Conservation (phyloP, 64 coral and sea anemone genomes). For the Porites australiensis region DNA sequence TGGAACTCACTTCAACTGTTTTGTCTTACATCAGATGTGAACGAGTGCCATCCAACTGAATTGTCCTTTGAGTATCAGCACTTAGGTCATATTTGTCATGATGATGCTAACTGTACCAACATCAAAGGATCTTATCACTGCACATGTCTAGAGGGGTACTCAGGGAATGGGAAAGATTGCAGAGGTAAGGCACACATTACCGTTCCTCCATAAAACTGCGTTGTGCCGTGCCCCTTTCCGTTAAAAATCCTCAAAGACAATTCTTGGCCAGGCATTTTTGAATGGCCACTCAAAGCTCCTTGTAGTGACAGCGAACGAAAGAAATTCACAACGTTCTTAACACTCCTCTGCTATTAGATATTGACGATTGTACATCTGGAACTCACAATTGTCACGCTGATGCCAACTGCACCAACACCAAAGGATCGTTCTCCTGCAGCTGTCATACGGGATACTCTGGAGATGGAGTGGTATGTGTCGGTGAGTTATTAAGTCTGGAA, state of each 20-base stretch:
- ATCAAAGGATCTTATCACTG: slow-evolving; percentile 62
- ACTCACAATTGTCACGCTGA: slow-evolving; percentile 57
- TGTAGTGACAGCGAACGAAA: too few species aligned
- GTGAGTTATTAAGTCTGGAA: slow-evolving; percentile 30
- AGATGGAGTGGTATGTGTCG: slow-evolving; percentile 51
- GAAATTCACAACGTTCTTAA: too few species aligned
- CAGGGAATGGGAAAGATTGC: slow-evolving; percentile 46
- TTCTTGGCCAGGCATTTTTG: too few species aligned
- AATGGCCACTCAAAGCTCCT: too few species aligned
- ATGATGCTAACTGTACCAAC: slow-evolving; percentile 59
- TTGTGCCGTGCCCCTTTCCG: too few species aligned
- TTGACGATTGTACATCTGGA: slow-evolving; percentile 40
- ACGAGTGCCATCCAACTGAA: too few species aligned
- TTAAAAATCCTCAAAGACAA: too few species aligned
- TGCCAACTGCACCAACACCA: slow-evolving; percentile 69
- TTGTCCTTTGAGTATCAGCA: too few species aligned
- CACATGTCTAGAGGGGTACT: slow-evolving; percentile 60
- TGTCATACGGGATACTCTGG: slow-evolving; percentile 47
- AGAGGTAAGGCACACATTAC: neutral
- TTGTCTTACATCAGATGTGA: too few species aligned
- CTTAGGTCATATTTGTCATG: slow-evolving; percentile 14
- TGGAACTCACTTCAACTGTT: too few species aligned
- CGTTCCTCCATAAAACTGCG: neutral
- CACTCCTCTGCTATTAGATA: slow-evolving; percentile 2
- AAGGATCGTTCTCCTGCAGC: slow-evolving; percentile 60